Evolutionary conservation across 1,140 invertebrate genomes (phyloP).

Genomic region (Saccostrea glomerata): DNA sequence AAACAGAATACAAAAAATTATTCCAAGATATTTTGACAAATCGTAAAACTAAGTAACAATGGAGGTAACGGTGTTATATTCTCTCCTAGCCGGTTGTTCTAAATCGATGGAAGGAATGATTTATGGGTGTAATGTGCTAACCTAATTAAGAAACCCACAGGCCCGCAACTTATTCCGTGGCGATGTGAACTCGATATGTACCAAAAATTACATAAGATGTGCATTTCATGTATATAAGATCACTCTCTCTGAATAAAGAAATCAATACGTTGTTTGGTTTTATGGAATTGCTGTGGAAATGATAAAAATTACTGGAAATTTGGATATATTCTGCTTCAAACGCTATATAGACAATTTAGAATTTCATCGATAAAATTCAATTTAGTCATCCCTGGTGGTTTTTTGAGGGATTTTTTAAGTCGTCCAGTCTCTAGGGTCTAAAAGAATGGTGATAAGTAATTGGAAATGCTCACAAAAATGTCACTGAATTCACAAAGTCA

Average conservation of each 20-base stretch:
- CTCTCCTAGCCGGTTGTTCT: background rate
- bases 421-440: no score
- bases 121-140: constrained; percentile 8
- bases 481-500: no score
- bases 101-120: background rate
- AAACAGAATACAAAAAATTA: no score
- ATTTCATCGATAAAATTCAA: no score
- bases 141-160: constrained; percentile 4
- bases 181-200: background rate
- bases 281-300: no score
- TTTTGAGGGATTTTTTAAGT: no score
- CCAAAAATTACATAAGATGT: background rate
- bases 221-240: background rate
- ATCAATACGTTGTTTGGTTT: background rate
- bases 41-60: background rate
- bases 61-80: background rate
- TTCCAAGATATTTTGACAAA: background rate
- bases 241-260: background rate
- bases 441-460: no score
- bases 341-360: no score
- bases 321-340: no score
- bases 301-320: no score
- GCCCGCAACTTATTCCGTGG: background rate
- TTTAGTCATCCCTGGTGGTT: no score
- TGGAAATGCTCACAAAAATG: no score